Base-by-base conservation (phyloP, 2,888 invertebrate species). In the Drosophila flavopinicola region DNA sequence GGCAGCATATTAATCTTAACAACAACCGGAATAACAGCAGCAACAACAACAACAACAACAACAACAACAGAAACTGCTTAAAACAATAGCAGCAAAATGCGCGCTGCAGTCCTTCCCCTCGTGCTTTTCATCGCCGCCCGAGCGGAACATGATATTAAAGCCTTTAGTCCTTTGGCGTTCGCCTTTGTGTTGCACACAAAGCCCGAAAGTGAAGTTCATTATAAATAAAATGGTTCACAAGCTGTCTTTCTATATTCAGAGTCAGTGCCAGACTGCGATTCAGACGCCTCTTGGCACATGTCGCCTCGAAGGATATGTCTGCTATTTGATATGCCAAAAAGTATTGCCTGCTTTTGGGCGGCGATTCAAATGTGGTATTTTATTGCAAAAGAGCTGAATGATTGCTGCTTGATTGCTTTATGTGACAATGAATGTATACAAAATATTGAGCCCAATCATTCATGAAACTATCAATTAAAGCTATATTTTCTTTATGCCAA, bases 1-100 rank as follows among this genome's bases (percentile, higher is more conserved):
- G 77, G 77, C 79, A 83, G 85, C 85, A 78, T 85, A 83, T 83
- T 85, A 83, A 83, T 83, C 85, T 85, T 73, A 57, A 51, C 33
- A 57, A 17, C 33, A 57, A n/a, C 52, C 78, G 37, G 60, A 76
- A 69, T 68, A 69, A 52, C 71, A 41, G 47, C 58, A 57, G 67
- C 42, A 72, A 61, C 65, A 77, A 45, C 44, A 71, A 52, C 58
- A 60, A 47, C 57, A 56, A 49, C 48, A 66, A 61, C 47, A 45
- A 33, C 25, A 56, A 60, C 32, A 37, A 32, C 17, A 64, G 49
- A n/a, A 25, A 37, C 4, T 48, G 44, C 51, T 48, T 48, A 63
- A 68, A 68, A 66, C 60, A 73, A 73, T 45, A 51, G 61, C 45
- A 30, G 27, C 29, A 51, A 33, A 52, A 20, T 37, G 42, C 23